Percentiles rank a stretch among this genome's conserved stretches.
Evolutionary conservation across 2,797 vertebrate genomes (phyloP).

Genomic region (Tapirus indicus): DNA sequence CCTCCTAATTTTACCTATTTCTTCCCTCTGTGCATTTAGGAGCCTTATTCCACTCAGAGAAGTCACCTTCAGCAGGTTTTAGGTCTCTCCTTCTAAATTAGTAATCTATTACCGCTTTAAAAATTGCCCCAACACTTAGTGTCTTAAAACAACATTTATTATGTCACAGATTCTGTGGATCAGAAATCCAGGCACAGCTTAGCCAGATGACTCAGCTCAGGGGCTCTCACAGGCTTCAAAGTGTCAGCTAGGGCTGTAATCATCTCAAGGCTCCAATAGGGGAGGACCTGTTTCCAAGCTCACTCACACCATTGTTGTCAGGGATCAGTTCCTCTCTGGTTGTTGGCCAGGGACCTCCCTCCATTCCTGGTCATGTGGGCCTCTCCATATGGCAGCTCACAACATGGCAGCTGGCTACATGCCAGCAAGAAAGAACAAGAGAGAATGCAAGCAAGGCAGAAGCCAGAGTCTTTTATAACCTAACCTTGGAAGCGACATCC

Average conservation of each 20-base stretch:
- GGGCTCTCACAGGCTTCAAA: neutral
- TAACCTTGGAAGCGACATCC: neutral
- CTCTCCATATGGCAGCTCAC: neutral
- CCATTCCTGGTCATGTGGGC: neutral
- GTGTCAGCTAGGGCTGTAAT: neutral
- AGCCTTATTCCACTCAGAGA: neutral
- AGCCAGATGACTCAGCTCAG: neutral
- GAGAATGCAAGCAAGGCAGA: neutral
- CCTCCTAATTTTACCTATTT: neutral
- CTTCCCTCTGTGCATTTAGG: neutral
- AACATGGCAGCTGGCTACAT: neutral
- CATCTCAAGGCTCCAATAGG: neutral
- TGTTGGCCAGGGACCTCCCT: neutral
- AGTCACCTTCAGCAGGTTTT: neutral
- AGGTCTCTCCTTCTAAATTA: neutral
- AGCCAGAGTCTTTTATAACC: neutral
- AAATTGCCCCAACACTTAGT: neutral
- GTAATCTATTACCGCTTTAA: neutral
- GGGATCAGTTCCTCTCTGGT: neutral
- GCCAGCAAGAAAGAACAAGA: neutral
- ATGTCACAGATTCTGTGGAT: conserved; percentile 4
- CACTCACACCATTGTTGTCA: neutral
- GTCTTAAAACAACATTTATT: conserved; percentile 7
- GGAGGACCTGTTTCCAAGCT: neutral
- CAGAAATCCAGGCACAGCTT: neutral